Evolutionary conservation across 2,888 invertebrate species (phyloP), one percentile per base, ranked within the genome.

Genomic region (Pterostichus niger): DNA sequence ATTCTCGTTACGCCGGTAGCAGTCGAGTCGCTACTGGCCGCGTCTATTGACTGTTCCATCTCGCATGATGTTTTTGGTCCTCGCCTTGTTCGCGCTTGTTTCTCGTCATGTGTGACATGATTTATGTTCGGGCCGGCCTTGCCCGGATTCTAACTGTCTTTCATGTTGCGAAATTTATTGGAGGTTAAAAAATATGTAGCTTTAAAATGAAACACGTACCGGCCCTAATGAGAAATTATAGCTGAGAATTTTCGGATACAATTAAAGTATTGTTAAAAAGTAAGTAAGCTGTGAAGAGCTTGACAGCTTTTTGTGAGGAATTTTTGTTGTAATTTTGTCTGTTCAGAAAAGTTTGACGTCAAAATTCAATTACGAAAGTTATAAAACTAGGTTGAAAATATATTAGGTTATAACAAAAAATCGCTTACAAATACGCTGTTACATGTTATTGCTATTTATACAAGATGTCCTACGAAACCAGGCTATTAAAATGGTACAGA

Each of bases 31-130:
- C 24, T 24, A 40, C 40, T 40, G 40, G 11, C 52, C 10, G n/a
- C 52, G 15, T 17, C 56, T 56, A 56, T 56, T 17, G 35, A 64
- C 33, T 31, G 64, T 64, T 64, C 9, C 64, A 64, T 35, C 33
- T 13, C n/a, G 11, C 13, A 52, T 56, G 56, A 56, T 24, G 56
- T 15, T 56, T 56, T 15, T 7, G 15, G 17, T 15, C 7, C 17
- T 17, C 75, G 49, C 75, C 56, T 15, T n/a, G n/a, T 78, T 71
- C 71, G 15, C 71, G 44, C 17, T 59, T 79, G 61, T 44, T 35
- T 64, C 61, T 79, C 61, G 59, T 61, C 61, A 61, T 79, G 35
- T 61, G 61, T 79, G 78, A 79, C 61, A 79, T 79, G 78, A 79
- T 59, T 79, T 54, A 52, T 76, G n/a, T 54, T 52, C 52, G 13